Percentiles rank a stretch among this genome's conserved stretches.
Conservation (phyloP, 2,797 vertebrate species). For the Propithecus deckenii region DNA sequence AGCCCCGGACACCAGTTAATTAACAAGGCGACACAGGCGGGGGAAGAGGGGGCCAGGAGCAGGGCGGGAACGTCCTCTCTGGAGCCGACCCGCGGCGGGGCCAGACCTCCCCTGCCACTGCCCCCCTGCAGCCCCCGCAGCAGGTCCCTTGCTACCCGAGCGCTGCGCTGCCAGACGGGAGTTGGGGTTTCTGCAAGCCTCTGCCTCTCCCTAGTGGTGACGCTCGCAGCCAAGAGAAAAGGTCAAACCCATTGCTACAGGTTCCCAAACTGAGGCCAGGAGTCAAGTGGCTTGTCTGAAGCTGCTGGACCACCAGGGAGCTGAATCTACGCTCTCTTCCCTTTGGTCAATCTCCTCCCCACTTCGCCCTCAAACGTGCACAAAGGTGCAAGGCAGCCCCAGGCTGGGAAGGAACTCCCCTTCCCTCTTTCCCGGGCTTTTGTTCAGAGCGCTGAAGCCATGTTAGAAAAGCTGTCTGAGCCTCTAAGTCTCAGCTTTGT, state of each 20-base stretch:
- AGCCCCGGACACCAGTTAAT: constrained; percentile 20
- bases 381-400: background rate
- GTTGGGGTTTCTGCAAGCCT: constrained; percentile 42
- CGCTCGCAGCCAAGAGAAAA: background rate
- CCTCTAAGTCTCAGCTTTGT: background rate
- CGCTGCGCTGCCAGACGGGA: background rate
- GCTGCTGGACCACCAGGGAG: background rate
- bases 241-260: constrained; percentile 72
- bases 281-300: background rate
- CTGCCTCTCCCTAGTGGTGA: constrained; percentile 75
- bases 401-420: background rate
- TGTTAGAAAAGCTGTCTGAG: background rate
- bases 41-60: background rate
- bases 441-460: background rate
- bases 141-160: background rate
- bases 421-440: background rate
- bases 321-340: background rate
- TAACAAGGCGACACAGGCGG: background rate
- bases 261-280: constrained; percentile 65
- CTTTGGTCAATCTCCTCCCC: background rate
- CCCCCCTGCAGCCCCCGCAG: background rate
- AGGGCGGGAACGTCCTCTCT: background rate
- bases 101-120: background rate
- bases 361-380: fast-evolving
- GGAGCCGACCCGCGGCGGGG: background rate